These are phyloP conservation scores for Cataglyphis cursor DNA, from an alignment of 2,888 invertebrate species.

Conservation along the genomic window DNA sequence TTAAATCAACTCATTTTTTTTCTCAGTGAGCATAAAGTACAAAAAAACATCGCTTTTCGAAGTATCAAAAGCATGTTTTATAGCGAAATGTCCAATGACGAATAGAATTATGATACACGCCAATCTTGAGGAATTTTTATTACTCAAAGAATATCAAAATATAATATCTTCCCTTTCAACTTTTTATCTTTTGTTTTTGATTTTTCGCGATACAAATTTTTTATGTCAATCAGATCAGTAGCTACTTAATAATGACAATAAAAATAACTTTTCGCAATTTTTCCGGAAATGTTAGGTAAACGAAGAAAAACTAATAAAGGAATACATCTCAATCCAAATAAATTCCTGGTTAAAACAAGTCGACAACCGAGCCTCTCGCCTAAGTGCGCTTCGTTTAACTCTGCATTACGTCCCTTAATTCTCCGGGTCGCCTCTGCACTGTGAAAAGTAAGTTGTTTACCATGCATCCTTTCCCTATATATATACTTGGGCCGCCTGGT, in stretches of 20 bases:
- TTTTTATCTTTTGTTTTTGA: slow-evolving; percentile 46
- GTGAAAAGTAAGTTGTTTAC: slow-evolving; percentile 70
- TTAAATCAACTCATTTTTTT: slow-evolving; percentile 15
- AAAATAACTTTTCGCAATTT: background rate
- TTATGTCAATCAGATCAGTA: background rate
- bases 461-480: slow-evolving; percentile 61
- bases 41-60: slow-evolving; percentile 4
- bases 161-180: slow-evolving; percentile 28
- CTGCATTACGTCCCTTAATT: slow-evolving; percentile 62
- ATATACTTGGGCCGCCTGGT: slow-evolving; percentile 31
- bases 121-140: slow-evolving; percentile 62
- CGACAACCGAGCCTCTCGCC: slow-evolving; percentile 38
- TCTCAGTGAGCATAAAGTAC: background rate
- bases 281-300: background rate
- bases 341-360: slow-evolving; percentile 24
- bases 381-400: slow-evolving; percentile 66
- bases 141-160: slow-evolving; percentile 58
- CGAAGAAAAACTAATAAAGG: background rate
- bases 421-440: slow-evolving; percentile 46
- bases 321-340: slow-evolving; percentile 22
- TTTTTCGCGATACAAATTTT: slow-evolving; percentile 24
- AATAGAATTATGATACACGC: slow-evolving; percentile 61
- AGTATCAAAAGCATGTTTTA: slow-evolving; percentile 64
- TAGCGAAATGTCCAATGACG: slow-evolving; percentile 52
- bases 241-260: slow-evolving; percentile 27